A percentile compares a stretch with the other conserved stretches of the same genome.
Evolutionary conservation across 2,888 invertebrate species (phyloP).

Genomic region (Coremacera marginata): DNA sequence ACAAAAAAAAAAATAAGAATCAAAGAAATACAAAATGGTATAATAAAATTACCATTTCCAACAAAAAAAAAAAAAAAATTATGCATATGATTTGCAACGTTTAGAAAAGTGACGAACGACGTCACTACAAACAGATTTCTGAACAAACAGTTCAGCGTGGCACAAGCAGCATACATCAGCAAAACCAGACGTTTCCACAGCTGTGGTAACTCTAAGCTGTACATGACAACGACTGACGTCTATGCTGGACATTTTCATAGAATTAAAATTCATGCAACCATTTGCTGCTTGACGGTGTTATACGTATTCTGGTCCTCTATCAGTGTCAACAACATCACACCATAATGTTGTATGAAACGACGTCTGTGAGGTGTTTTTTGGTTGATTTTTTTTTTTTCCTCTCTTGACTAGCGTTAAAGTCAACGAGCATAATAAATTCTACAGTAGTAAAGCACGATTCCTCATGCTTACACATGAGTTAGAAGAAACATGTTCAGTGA

Average conservation of each 20-base stretch:
- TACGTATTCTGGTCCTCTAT: slow-evolving; percentile 1
- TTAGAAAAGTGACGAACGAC: slow-evolving; percentile 17
- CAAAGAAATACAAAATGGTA: background rate
- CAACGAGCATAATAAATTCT: slow-evolving; percentile 9
- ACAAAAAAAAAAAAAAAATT: slow-evolving; percentile 14
- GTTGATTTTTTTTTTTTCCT: no score
- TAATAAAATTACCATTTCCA: slow-evolving; percentile 23
- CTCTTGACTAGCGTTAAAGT: background rate
- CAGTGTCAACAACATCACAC: slow-evolving; percentile 29
- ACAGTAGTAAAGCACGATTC: background rate
- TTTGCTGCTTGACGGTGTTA: background rate
- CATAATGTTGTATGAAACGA: background rate
- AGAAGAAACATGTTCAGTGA: no score
- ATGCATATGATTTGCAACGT: slow-evolving; percentile 30
- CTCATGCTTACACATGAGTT: no score
- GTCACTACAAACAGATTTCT: background rate
- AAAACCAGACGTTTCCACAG: background rate
- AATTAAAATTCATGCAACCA: background rate
- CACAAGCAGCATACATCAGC: slow-evolving; percentile 1
- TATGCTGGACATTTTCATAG: slow-evolving; percentile 15
- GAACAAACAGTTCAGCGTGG: background rate
- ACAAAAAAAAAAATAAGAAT: background rate
- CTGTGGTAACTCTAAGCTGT: background rate
- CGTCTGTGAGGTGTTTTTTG: no score
- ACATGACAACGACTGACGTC: background rate